Percentiles rank a stretch among this genome's conserved stretches.
Evolutionary conservation across 2,113 vertebrate genomes (phyloP).

Genomic region (Silurus glanis): DNA sequence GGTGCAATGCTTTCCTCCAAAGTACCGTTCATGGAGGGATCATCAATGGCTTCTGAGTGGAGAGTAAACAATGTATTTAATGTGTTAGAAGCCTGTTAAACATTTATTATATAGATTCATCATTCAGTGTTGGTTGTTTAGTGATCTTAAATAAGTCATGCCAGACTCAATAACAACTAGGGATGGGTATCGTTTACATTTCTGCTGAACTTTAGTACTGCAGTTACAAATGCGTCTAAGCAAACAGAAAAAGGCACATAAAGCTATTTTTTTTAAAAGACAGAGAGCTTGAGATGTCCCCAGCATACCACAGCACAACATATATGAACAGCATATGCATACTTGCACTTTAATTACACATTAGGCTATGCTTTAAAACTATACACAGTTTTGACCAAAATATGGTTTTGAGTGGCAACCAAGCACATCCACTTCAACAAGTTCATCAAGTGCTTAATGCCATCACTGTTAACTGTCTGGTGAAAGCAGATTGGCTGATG

Average conservation of each 20-base stretch:
- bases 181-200: too few species aligned
- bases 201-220: too few species aligned
- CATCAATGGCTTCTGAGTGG: constrained; percentile 83
- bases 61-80: neutral
- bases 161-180: neutral
- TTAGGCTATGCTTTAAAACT: neutral
- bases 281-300: too few species aligned
- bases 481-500: neutral
- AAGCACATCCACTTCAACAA: neutral
- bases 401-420: neutral
- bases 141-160: neutral
- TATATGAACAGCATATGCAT: neutral
- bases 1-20: constrained; percentile 84
- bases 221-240: too few species aligned
- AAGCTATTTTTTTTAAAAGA: too few species aligned
- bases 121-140: neutral
- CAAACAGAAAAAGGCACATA: too few species aligned
- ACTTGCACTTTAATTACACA: neutral
- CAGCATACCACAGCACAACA: too few species aligned
- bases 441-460: neutral
- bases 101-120: neutral
- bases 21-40: constrained; percentile 81
- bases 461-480: neutral
- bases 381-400: neutral
- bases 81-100: neutral